Evolutionary conservation across 2,113 vertebrate species (phyloP), one percentile per base, ranked within the genome.

Genomic region (Microtus pennsylvanicus): DNA sequence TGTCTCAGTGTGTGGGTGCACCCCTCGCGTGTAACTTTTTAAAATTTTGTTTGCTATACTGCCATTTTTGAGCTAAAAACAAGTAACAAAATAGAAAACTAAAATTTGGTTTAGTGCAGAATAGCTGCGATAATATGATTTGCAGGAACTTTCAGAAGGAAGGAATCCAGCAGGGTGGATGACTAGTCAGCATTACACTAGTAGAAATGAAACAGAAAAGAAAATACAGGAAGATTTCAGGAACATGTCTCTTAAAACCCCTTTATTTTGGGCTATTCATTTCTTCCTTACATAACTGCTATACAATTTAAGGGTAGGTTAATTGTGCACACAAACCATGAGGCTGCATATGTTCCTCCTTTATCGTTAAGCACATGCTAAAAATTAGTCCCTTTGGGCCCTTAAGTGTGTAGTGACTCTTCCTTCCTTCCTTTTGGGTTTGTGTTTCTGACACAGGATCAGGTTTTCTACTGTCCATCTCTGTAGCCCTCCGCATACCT

Each of bases 261-360:
- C 70, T 91, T 94, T 74, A 21, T 24, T 7, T 83, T 92, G 24
- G 16, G 38, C 16, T 45, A 52, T 63, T 55, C 14, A 47, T 22
- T 72, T 83, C 9, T 90, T 47, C 24, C 45, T 77, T 86, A n/a
- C 19, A 13, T 12, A 94, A 24, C 7, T 33, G 67, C 81, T 50
- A 6, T 61, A 42, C 33, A 19, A 82, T 65, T 26, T 89, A 63
- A 85, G 33, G 80, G 58, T 6, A 52, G n/a, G 33, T 33, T 74
- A 26, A 69, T 3, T 58, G 11, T 28, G 4, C 35, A 38, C 13
- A 85, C 9, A 65, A 83, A 47, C 0, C 11, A 0, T 30, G 24
- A 12, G 26, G 5, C 1, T 0, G 63, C 1, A 9, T 80, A 45
- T 1, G 0, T 10, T 28, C 1, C 16, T 90, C 33, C 24, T 1